Evolutionary conservation across 2,113 vertebrate genomes (phyloP).

Genomic region (Lipophrys pholis): DNA sequence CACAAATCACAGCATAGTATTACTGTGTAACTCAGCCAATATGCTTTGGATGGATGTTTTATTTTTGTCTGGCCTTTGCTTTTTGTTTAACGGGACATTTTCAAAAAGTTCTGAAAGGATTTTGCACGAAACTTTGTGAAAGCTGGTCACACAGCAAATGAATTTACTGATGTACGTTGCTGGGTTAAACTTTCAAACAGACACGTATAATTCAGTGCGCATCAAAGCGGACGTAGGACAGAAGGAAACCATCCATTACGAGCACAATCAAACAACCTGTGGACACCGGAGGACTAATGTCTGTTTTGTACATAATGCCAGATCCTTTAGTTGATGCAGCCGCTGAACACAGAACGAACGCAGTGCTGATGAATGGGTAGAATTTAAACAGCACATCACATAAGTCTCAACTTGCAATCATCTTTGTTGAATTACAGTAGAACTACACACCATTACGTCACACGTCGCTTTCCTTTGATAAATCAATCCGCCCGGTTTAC

Average conservation of each 20-base stretch:
- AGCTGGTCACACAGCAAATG: conserved; percentile 22
- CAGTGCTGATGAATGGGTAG: conserved; percentile 10
- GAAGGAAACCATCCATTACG: conserved; percentile 8
- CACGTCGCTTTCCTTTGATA: neutral
- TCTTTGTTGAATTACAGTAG: neutral
- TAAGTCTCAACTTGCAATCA: neutral
- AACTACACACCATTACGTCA: neutral
- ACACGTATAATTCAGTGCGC: neutral
- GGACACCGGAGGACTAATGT: neutral
- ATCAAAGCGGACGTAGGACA: neutral
- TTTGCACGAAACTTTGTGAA: conserved; percentile 35
- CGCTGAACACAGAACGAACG: conserved; percentile 12
- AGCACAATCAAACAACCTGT: conserved; percentile 3
- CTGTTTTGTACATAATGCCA: conserved; percentile 4
- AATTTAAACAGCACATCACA: conserved; percentile 10
- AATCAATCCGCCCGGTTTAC: conserved; percentile 1
- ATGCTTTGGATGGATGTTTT: conserved; percentile 7
- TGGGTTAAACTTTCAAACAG: conserved; percentile 19
- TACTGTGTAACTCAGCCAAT: conserved; percentile 6
- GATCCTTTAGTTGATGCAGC: neutral
- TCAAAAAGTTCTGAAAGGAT: conserved; percentile 1
- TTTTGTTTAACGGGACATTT: conserved; percentile 26
- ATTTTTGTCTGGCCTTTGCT: conserved; percentile 3
- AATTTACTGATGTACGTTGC: neutral
- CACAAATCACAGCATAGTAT: conserved; percentile 8